These are phyloP conservation scores for Calvadosia cruxmelitensis DNA, from an alignment of 30 jellyfish, hydroid and myxozoan species.

Conservation along the genomic window DNA sequence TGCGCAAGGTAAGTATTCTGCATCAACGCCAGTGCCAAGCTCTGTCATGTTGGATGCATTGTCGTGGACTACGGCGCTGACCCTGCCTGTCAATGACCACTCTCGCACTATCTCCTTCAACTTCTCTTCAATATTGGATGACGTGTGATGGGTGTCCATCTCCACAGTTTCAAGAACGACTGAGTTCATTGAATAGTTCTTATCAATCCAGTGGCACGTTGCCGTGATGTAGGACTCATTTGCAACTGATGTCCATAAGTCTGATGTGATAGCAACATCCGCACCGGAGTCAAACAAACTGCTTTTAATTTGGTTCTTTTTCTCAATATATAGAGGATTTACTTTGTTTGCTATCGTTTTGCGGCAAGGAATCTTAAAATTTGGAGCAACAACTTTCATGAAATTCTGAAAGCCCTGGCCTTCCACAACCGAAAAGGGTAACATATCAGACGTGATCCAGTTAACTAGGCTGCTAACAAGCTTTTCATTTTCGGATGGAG, in stretches of 20 bases:
- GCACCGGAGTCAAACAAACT: background rate
- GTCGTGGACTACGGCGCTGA: slow-evolving; percentile 26
- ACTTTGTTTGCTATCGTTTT: slow-evolving; percentile 22
- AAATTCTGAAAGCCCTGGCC: slow-evolving; percentile 34
- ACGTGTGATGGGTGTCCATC: slow-evolving; percentile 20
- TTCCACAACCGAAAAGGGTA: slow-evolving; percentile 39
- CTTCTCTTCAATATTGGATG: slow-evolving; percentile 22
- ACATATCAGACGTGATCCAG: slow-evolving; percentile 14
- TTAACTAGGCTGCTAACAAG: background rate
- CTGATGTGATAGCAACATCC: slow-evolving; percentile 34
- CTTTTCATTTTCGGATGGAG: background rate
- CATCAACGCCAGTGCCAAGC: slow-evolving; percentile 18
- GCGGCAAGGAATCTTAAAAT: slow-evolving; percentile 29
- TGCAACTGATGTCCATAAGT: slow-evolving; percentile 39
- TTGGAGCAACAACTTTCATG: slow-evolving; percentile 25
- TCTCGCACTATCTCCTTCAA: slow-evolving; percentile 12
- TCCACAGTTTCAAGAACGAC: slow-evolving; percentile 34
- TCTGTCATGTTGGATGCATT: slow-evolving; percentile 37
- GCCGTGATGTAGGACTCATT: slow-evolving; percentile 38
- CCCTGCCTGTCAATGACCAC: slow-evolving; percentile 24
- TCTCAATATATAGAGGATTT: slow-evolving; percentile 10
- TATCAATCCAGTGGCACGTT: slow-evolving; percentile 25
- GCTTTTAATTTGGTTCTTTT: slow-evolving; percentile 9
- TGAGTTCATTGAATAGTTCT: slow-evolving; percentile 21
- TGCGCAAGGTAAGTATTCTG: slow-evolving; percentile 32